Base-by-base conservation (phyloP, 2,797 vertebrate genomes). In the Amblyopsis hoosieri region DNA sequence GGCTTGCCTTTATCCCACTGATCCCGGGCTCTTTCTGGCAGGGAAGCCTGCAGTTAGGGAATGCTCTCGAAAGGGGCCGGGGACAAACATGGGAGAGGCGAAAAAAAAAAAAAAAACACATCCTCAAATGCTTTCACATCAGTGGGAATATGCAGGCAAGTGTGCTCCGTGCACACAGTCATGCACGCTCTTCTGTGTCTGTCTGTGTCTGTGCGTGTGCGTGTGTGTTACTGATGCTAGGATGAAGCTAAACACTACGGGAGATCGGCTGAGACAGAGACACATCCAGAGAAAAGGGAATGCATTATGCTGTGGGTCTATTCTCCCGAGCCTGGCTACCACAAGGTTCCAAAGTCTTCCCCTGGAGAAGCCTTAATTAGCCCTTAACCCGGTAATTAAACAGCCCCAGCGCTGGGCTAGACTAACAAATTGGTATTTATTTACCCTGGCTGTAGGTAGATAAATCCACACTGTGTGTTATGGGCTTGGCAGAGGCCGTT, bases 121-220 rank as follows among this genome's bases (percentile, higher is more conserved):
- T 83, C 84, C 87, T 90, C 91, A 92, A 92, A 93, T 93, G 86
- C 84, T 12, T 60, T 6, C 75, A 90, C 91, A 88, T 93, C 91
- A 91, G 87, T 92, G 60, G 88, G 92, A 92, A 91, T 92, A 90
- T 89, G 86, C 82, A 89, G 83, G 54, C 74, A 65, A 50, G 63
- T 67, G 0, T 29, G 45, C 29, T 46, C 17, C 46, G 62, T 55
- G 63, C 23, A 67, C 58, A 68, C 58, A 57, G 45, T 14, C 53
- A 55, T 64, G 51, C 60, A 59, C 45, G 65, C 13, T 57, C 14
- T 62, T 64, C 19, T 64, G 42, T 59, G 17, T 33, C 54, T 1
- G 60, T 23, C 29, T n/a, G 12, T 1, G 60, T 23, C 29, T n/a
- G 12, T 17, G 67, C 37, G 64, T 42, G 31, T 14, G 70, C 55